Base-by-base conservation (phyloP, 2,888 invertebrate species). In the Rhyacophila evoluta region DNA sequence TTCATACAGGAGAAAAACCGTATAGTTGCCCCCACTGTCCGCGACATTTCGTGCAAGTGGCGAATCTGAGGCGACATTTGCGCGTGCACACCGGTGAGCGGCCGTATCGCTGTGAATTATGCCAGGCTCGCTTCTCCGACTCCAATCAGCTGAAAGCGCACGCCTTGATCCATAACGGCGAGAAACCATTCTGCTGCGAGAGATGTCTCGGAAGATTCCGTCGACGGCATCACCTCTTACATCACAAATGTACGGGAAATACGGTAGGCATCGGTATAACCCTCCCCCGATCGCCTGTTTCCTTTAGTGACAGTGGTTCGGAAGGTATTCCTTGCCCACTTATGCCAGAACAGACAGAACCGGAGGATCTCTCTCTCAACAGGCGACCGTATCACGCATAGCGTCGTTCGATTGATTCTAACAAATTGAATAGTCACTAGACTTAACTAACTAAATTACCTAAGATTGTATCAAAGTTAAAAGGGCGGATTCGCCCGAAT, bases 1-100 rank as follows among this genome's bases (percentile, higher is more conserved):
- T 97, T 81, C 97, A 97, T 86, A 97, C 97, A 0, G 97, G 97
- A 0, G 97, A 97, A 86, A 95, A 97, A 84, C 97, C 97, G 0
- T 97, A 97, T 87, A 94, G 95, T 85, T 97, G 97, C 87, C 94
- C 94, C 74, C 96, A 96, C 86, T 97, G 97, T 88, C 96, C 97
- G 83, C 92, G 97, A 1, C 95, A 96, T 85, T 97, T 97, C 86
- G 97, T 97, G 38, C 97, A 97, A 87, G 97, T 97, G 39, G 97
- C 97, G 11, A 97, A 97, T 86, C 90, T 97, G 38, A 90, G 97
- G 4, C 92, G 97, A 6, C 97, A 97, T 85, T 89, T 97, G 41
- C 92, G 97, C 74, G 97, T 97, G 0, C 97, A 97, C 87, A 97
- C 97, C 0, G 97, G 97, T 1, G 97, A 97, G 87, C 91, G 95